phyloP scores from a whole-genome alignment of 30 jellyfish, hydroid and myxozoan species.

The Aurelia aurita region DNA sequence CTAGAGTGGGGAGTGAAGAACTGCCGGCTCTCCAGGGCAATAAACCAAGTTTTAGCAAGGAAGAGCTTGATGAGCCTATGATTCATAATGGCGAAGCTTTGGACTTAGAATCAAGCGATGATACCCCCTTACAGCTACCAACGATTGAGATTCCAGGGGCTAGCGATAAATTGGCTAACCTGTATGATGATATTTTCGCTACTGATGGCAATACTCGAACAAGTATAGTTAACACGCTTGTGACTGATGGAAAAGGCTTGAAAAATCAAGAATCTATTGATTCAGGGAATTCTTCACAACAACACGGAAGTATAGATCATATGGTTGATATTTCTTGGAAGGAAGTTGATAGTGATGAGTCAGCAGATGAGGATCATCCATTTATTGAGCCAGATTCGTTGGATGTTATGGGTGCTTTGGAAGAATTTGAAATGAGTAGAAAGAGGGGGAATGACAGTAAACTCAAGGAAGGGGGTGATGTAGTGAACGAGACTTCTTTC shows the following conservation, averaged over 20 bases:
- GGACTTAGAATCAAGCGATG: no score
- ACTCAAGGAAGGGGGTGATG: neutral
- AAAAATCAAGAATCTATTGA: neutral
- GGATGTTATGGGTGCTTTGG: constrained; percentile 25
- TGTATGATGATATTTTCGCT: no score
- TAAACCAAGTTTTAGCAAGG: neutral
- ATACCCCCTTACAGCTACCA: neutral
- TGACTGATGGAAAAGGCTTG: neutral
- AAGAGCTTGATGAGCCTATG: neutral
- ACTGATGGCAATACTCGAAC: no score
- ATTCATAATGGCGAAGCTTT: no score
- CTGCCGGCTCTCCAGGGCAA: no score
- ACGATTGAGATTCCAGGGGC: neutral
- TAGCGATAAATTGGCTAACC: neutral
- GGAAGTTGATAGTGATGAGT: constrained; percentile 16
- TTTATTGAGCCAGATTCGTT: constrained; percentile 12
- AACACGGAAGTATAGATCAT: neutral
- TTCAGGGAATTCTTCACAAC: neutral
- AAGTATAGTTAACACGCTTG: no score
- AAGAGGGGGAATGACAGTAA: constrained; percentile 6
- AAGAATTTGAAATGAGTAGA: constrained; percentile 29
- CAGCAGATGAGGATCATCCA: neutral
- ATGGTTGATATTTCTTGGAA: constrained; percentile 20
- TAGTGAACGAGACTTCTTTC: no score
- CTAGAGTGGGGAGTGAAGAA: no score